These are phyloP conservation scores for Lates calcarifer DNA, from an alignment of 2,113 vertebrate species.

Conservation along the genomic window DNA sequence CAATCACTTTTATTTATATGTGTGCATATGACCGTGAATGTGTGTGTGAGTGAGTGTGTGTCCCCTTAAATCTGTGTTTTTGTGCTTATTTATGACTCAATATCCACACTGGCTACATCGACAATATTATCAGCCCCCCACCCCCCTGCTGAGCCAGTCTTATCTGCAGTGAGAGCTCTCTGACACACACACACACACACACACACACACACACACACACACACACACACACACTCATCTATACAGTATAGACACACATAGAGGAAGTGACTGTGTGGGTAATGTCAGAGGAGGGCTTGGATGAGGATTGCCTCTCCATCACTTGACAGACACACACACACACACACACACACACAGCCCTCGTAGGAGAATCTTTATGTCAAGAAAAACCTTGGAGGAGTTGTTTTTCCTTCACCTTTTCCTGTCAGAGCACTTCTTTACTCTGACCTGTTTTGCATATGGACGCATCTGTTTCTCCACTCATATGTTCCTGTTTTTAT, in stretches of 20 bases:
- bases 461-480: slow-evolving; percentile 5
- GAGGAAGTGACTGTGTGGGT: slow-evolving; percentile 60
- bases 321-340: slow-evolving; percentile 27
- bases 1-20: slow-evolving; percentile 74
- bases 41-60: slow-evolving; percentile 22
- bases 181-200: slow-evolving; percentile 15
- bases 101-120: slow-evolving; percentile 77
- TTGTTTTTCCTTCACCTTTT: slow-evolving; percentile 43
- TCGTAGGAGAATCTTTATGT: slow-evolving; percentile 36
- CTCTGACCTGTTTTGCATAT: slow-evolving; percentile 20
- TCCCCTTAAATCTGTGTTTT: slow-evolving; percentile 22
- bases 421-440: background rate
- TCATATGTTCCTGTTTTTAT: background rate
- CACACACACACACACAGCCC: slow-evolving; percentile 16
- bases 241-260: slow-evolving; percentile 6
- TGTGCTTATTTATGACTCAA: slow-evolving; percentile 80
- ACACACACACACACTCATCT: slow-evolving; percentile 27
- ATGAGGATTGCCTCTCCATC: slow-evolving; percentile 73
- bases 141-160: slow-evolving; percentile 76
- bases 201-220: slow-evolving; percentile 26
- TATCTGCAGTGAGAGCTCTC: slow-evolving; percentile 71
- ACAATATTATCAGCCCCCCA: slow-evolving; percentile 74
- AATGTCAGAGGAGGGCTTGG: slow-evolving; percentile 68
- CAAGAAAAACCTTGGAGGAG: slow-evolving; percentile 32
- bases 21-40: slow-evolving; percentile 32